Conservation (phyloP, 2,888 invertebrate genomes). For the Drosophila setosimentum region DNA sequence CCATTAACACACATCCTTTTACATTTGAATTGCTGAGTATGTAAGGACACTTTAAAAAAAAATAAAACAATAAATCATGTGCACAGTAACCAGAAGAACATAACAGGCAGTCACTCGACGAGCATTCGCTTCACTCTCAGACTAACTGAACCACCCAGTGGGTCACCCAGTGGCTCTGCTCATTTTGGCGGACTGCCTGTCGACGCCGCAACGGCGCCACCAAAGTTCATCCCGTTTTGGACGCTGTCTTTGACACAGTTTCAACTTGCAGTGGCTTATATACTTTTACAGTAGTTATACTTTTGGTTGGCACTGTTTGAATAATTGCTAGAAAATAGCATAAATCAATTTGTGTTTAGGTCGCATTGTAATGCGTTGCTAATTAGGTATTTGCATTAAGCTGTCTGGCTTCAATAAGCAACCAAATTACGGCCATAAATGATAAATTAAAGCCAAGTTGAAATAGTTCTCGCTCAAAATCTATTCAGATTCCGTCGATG, state of each 20-base stretch:
- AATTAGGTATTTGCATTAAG: slow-evolving; percentile 24
- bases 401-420: slow-evolving; percentile 8
- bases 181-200: slow-evolving; percentile 47
- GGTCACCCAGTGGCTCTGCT: slow-evolving; percentile 23
- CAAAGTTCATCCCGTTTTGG: slow-evolving; percentile 47
- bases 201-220: slow-evolving; percentile 53
- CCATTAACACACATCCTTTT: not conserved
- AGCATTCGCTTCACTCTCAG: not conserved
- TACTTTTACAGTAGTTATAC: not conserved
- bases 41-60: slow-evolving; percentile 16
- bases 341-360: slow-evolving; percentile 53
- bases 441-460: slow-evolving; percentile 40
- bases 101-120: slow-evolving; percentile 19
- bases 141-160: slow-evolving; percentile 25
- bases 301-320: slow-evolving; percentile 41
- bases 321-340: slow-evolving; percentile 64
- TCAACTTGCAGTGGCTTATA: slow-evolving; percentile 41
- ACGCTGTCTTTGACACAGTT: slow-evolving; percentile 64
- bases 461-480: slow-evolving; percentile 1
- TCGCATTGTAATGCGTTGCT: slow-evolving; percentile 1
- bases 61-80: slow-evolving; percentile 68
- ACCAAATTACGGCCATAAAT: slow-evolving; percentile 14
- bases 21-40: slow-evolving; percentile 9
- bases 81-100: slow-evolving; percentile 45
- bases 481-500: slow-evolving; percentile 4